phyloP scores from a whole-genome alignment of 2,113 vertebrate genomes.

The Myotis brandtii region DNA sequence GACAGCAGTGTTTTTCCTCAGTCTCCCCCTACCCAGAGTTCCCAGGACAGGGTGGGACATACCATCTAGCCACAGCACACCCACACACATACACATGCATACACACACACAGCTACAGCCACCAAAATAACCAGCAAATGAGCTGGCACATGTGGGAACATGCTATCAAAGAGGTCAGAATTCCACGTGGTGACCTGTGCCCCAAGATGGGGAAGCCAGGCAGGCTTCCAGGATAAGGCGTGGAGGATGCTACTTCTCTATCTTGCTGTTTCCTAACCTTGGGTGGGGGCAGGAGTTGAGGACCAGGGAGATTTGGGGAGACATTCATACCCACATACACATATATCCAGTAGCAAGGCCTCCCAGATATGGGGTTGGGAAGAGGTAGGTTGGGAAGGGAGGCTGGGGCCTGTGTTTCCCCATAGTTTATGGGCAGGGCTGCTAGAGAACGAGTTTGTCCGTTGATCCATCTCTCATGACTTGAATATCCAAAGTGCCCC shows the following conservation, averaged over 20 bases:
- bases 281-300: neutral
- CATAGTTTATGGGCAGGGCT: neutral
- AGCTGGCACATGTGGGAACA: neutral
- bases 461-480: neutral
- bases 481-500: neutral
- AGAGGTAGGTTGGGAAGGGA: neutral
- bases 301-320: neutral
- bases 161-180: neutral
- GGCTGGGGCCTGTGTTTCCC: neutral
- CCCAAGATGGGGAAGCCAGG: neutral
- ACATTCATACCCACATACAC: neutral
- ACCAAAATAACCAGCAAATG: neutral
- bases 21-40: neutral
- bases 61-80: neutral
- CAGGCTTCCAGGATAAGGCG: neutral
- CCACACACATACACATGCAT: neutral
- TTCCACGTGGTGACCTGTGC: neutral
- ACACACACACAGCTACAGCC: neutral
- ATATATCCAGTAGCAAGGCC: neutral
- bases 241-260: neutral
- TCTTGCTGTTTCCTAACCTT: neutral
- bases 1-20: neutral
- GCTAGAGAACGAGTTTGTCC: neutral
- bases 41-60: neutral
- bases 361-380: neutral